Evolutionary conservation across 2,797 vertebrate genomes (phyloP), one percentile per base, ranked within the genome.

Genomic region (Clarias platycephalus): DNA sequence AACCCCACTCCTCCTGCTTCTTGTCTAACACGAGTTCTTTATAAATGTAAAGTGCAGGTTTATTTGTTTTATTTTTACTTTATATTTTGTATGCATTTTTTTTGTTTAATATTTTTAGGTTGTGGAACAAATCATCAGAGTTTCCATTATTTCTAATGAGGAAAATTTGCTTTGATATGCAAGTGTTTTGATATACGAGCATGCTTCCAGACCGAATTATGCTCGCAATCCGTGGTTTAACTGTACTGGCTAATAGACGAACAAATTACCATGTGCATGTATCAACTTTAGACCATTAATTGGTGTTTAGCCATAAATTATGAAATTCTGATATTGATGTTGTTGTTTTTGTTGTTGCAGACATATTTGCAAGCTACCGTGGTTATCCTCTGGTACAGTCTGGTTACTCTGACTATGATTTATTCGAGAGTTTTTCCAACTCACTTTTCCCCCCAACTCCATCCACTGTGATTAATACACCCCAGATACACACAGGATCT

Each of bases 281-380:
- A 55, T 57, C 49, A 75, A 55, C 8, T 55, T 75, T 55, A 75
- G 16, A 31, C 31, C 8, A 5, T 20, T 57, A 31, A 20, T 57
- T 76, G 13, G 24, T 53, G 5, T 72, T 70, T 53, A 49, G 40
- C 70, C 6, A 8, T 74, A 3, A 26, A 53, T 74, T 53, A 53
- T 74, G 2, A 74, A 26, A 74, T 66, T 15, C 16, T 49, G 4
- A 9, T n/a, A 12, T n/a, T 58, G 53, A 31, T 20, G 16, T 66
- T 64, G 16, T 28, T 31, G 13, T 64, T 40, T 3, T 64, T 68
- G 16, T 16, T 83, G 9, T 70, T 82, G 58, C 89, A 96, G 95
- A 95, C 88, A 94, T 96, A 83, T 96, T 95, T 82, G 89, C 93
- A 91, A 95, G 90, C 90, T 93, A 90, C 82, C 91, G 93, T 10